phyloP scores from a whole-genome alignment of 2,113 vertebrate genomes.

The Himantopus leucocephalus region DNA sequence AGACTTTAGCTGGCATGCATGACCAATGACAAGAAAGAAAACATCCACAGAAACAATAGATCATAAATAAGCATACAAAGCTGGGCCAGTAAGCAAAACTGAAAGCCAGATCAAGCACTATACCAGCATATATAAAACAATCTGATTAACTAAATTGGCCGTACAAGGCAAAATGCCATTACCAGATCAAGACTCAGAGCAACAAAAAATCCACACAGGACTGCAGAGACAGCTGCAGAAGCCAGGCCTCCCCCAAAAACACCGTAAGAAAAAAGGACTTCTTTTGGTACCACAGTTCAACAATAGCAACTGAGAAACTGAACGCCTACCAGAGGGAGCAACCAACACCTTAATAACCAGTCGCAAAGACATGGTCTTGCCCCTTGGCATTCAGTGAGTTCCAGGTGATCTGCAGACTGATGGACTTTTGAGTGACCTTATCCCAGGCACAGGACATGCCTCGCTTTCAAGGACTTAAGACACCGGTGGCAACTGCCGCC shows the following conservation, averaged over 20 bases:
- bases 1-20: not conserved
- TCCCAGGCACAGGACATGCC: not conserved
- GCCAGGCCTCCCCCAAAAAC: not conserved
- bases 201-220: not conserved
- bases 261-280: not conserved
- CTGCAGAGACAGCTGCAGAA: not conserved
- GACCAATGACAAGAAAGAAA: not conserved
- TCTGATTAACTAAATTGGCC: not conserved
- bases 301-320: rapidly evolving
- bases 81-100: not conserved
- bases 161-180: not conserved
- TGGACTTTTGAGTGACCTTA: not conserved
- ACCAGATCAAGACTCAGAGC: not conserved
- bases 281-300: not conserved
- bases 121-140: not conserved
- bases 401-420: not conserved
- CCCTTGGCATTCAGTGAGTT: not conserved
- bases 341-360: not conserved
- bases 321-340: not conserved
- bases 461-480: not conserved
- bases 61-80: not conserved
- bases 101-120: not conserved
- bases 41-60: not conserved
- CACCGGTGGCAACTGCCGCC: not conserved
- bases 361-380: not conserved